A percentile compares a stretch with the other conserved stretches of the same genome.
Evolutionary conservation across 1,140 invertebrate species (phyloP).

Genomic region (Pissodes strobi): DNA sequence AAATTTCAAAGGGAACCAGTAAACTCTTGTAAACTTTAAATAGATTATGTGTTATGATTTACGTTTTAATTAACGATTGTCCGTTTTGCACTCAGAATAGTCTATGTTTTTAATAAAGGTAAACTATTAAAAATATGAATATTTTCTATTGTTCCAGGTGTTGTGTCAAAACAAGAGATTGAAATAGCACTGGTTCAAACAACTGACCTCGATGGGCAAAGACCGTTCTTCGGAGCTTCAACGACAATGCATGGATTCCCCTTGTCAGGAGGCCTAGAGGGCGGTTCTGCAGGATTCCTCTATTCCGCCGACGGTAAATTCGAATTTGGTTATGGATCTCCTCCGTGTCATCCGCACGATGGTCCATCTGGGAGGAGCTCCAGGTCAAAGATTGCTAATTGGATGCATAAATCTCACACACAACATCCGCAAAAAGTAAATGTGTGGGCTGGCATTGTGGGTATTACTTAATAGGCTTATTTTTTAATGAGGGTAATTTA

Average conservation of each 20-base stretch:
- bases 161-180: constrained; percentile 99
- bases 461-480: too few species aligned
- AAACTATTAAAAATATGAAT: too few species aligned
- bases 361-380: constrained; percentile 73
- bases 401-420: too few species aligned
- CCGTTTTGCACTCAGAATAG: too few species aligned
- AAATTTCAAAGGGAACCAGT: too few species aligned
- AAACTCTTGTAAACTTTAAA: too few species aligned
- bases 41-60: too few species aligned
- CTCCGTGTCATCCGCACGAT: constrained; percentile 85
- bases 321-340: constrained; percentile 85
- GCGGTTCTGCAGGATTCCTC: constrained; percentile 79
- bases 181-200: constrained; percentile 92
- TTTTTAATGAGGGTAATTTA: too few species aligned
- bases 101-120: too few species aligned
- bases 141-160: constrained; percentile 69
- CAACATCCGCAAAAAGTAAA: too few species aligned
- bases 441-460: too few species aligned
- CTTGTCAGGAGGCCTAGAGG: constrained; percentile 80
- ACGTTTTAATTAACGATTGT: too few species aligned
- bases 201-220: constrained; percentile 89
- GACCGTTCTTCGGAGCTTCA: constrained; percentile 88
- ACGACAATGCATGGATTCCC: constrained; percentile 89
- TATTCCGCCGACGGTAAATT: constrained; percentile 88
- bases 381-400: constrained; percentile 73